These are phyloP conservation scores for Spermophilus dauricus DNA, from an alignment of 2,113 vertebrate species.

Conservation along the genomic window DNA sequence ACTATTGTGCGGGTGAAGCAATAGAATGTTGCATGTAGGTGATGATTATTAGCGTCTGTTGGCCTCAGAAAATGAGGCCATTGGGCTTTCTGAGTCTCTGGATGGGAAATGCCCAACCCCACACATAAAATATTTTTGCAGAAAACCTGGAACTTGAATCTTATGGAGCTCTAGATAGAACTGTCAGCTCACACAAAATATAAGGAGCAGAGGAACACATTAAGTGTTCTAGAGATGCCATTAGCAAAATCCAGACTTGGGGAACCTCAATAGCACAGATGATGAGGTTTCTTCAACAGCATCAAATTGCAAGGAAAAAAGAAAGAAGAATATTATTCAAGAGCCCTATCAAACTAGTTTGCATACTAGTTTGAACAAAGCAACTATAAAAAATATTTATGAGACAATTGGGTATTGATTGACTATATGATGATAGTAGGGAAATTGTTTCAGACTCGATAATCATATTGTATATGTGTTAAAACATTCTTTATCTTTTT, in stretches of 20 bases:
- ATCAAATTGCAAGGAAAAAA: background rate
- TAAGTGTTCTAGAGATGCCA: background rate
- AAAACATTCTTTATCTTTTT: conserved; percentile 44
- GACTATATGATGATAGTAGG: conserved; percentile 56
- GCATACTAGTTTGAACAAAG: conserved; percentile 26
- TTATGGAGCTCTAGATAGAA: background rate
- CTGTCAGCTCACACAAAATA: background rate
- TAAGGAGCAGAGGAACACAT: background rate
- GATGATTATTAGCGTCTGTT: background rate
- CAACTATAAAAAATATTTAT: conserved; percentile 43
- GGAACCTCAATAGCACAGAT: background rate
- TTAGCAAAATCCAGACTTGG: background rate
- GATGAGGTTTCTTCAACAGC: background rate
- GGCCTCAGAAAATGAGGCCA: background rate
- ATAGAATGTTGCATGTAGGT: background rate
- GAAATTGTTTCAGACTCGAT: conserved; percentile 43
- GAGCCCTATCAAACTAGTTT: background rate
- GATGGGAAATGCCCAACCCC: background rate
- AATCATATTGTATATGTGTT: conserved; percentile 35
- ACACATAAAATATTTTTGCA: background rate
- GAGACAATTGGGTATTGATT: conserved; percentile 25
- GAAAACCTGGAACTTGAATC: background rate
- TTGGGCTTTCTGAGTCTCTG: background rate
- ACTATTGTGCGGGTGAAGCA: background rate
- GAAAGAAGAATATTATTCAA: background rate